Conservation (phyloP, 2,113 vertebrate species). For the Rattus rattus region DNA sequence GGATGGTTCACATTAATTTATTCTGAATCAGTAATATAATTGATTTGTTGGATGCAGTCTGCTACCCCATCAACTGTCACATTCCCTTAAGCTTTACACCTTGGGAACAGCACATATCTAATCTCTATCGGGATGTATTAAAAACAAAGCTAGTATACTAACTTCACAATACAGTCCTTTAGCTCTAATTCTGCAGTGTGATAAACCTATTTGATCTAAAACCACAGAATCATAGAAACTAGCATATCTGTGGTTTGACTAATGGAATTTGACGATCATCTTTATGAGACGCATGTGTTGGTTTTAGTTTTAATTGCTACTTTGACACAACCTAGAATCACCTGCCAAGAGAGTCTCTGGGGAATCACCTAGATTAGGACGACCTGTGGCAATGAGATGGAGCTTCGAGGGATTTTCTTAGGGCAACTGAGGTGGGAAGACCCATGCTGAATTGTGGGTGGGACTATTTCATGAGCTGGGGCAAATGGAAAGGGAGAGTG, state of each 20-base stretch:
- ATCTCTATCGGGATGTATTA: slow-evolving; percentile 8
- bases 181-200: background rate
- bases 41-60: background rate
- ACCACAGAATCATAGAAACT: background rate
- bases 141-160: slow-evolving; percentile 58
- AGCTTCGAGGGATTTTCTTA: background rate
- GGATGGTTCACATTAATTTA: background rate
- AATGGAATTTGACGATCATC: slow-evolving; percentile 25
- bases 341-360: background rate
- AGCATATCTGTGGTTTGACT: slow-evolving; percentile 15
- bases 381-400: background rate
- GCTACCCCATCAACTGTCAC: slow-evolving; percentile 23
- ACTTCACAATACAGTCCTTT: slow-evolving; percentile 48
- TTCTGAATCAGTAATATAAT: background rate
- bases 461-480: background rate
- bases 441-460: background rate
- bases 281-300: background rate
- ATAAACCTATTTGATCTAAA: slow-evolving; percentile 45
- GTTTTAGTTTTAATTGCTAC: background rate
- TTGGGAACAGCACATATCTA: background rate
- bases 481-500: background rate
- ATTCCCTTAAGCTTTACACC: slow-evolving; percentile 47
- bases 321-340: background rate
- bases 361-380: background rate
- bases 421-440: background rate